Conservation (phyloP, 2,113 vertebrate genomes). For the Corythaeola cristata region DNA sequence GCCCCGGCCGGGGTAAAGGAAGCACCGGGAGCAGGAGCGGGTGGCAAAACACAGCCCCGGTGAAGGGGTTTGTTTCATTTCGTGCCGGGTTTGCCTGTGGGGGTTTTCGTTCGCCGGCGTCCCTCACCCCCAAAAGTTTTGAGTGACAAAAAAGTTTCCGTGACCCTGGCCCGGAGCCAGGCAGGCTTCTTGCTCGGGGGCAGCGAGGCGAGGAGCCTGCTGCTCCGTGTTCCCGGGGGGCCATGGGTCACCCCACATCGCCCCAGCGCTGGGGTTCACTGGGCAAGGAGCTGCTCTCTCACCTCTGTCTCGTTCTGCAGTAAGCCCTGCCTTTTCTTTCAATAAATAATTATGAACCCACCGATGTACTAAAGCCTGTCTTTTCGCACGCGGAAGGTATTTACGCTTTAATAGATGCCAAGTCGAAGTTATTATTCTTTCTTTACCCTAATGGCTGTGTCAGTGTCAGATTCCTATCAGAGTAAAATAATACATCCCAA, state of each 20-base stretch:
- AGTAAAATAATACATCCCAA: conserved; percentile 32
- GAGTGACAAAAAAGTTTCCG: background rate
- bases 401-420: background rate
- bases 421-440: conserved; percentile 51
- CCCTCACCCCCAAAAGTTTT: background rate
- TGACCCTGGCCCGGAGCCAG: accelerated
- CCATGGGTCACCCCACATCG: background rate
- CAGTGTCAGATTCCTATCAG: conserved; percentile 58
- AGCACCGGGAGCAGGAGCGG: background rate
- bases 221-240: background rate
- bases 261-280: background rate
- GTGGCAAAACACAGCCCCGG: background rate
- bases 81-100: background rate
- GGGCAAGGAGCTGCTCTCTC: background rate
- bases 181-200: too few species aligned
- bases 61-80: background rate
- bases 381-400: conserved; percentile 25
- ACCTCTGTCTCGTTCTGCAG: background rate
- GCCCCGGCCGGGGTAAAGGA: accelerated
- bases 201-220: background rate
- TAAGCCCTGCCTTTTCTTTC: background rate
- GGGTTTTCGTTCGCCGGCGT: too few species aligned
- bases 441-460: conserved; percentile 49
- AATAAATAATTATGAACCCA: conserved; percentile 7
- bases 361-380: background rate